Percentiles rank a stretch among this genome's conserved stretches.
These are phyloP conservation scores for Choloepus hoffmanni DNA, from an alignment of 2,113 vertebrate genomes.

Conservation along the genomic window DNA sequence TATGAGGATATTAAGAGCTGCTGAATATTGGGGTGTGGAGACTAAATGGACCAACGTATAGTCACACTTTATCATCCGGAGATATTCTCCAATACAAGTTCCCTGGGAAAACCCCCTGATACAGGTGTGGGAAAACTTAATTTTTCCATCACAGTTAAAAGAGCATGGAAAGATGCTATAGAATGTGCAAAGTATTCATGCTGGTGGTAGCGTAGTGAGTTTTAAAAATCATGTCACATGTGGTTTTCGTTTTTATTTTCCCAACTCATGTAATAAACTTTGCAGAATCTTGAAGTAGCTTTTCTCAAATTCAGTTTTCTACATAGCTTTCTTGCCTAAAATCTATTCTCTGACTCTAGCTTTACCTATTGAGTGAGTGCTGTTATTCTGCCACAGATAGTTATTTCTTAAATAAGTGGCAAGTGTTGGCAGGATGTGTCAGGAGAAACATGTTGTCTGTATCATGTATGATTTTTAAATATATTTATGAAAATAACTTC, in stretches of 20 bases:
- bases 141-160: conserved; percentile 28
- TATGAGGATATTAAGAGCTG: neutral
- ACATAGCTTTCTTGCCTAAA: neutral
- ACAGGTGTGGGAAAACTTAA: conserved; percentile 40
- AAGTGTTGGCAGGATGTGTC: neutral
- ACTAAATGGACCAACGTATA: neutral
- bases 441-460: neutral
- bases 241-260: neutral
- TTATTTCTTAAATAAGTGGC: conserved; percentile 35
- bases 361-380: neutral
- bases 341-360: neutral
- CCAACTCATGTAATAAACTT: conserved; percentile 70
- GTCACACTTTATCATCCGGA: neutral
- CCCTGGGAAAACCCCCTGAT: neutral
- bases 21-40: neutral
- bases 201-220: neutral
- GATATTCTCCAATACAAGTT: neutral
- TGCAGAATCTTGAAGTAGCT: neutral
- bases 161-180: neutral
- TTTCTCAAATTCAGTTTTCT: neutral
- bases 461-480: neutral
- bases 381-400: neutral
- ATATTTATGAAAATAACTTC: conserved; percentile 62
- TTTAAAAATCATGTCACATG: conserved; percentile 35
- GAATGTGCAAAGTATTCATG: neutral